Base-by-base conservation (phyloP, 2,888 invertebrate genomes). In the Spatulosminthurus flaviceps region DNA sequence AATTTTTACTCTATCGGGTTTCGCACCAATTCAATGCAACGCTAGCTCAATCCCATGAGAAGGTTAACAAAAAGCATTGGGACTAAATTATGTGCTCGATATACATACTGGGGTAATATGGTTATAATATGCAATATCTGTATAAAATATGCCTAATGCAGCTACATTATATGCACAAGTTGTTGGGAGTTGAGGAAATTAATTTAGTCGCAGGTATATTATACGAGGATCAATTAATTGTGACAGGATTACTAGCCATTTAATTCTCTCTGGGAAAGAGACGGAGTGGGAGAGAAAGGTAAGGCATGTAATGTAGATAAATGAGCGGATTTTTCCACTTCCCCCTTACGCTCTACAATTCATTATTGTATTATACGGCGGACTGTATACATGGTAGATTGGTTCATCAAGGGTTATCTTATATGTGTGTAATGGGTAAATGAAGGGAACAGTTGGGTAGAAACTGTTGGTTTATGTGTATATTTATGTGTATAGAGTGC, bases 251-350 rank as follows among this genome's bases (percentile, higher is more conserved):
- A 34, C 5, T 34, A 34, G 9, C 34, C 9, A 34, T 34, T 34
- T 34, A 34, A 34, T 34, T 34, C 34, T 34, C 4, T 4, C 5
- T 9, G 60, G 16, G 60, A 21, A 5, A 60, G 60, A 60, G 60
- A 60, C 7, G 16, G 60, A 60, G 60, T 9, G 60, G 16, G 60
- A 21, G 60, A 60, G 60, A 60, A 16, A 60, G 60, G 64, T 9
- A 51, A 2, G 16, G 51, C 64, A 24, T 64, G 64, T 64, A 64
- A 64, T 64, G 26, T 64, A 64, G 64, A 64, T 64, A 64, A 64
- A 64, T 64, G 64, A 64, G 64, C 7, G 13, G 24, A 22, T 64
- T 64, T 64, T 64, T 22, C 64, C n/a, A 24, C 4, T 64, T 64
- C 60, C 21, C 60, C 21, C 60, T 64, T 26, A 9, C 22, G 1